A percentile compares a stretch with the other conserved stretches of the same genome.
Evolutionary conservation across 2,888 invertebrate genomes (phyloP).

Genomic region (Aphodius sticticus): DNA sequence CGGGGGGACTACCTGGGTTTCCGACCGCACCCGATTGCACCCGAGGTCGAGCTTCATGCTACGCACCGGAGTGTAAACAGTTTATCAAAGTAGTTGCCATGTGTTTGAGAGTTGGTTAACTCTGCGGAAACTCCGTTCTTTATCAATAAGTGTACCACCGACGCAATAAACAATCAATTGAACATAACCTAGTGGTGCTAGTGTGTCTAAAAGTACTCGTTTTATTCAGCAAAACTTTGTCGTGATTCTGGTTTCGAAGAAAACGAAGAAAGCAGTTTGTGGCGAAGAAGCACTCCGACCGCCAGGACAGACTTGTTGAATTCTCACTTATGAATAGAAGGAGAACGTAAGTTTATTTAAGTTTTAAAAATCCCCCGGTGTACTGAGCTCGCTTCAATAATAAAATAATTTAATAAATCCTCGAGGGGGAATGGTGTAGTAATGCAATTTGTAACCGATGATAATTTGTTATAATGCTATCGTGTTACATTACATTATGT

Average conservation of each 20-base stretch:
- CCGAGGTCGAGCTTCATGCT: not conserved
- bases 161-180: not conserved
- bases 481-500: constrained; percentile 8
- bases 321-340: not conserved
- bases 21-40: not conserved
- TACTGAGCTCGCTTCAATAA: not conserved
- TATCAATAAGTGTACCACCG: not conserved
- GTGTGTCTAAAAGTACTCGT: not conserved
- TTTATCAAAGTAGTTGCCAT: constrained; percentile 4
- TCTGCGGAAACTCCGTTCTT: not conserved
- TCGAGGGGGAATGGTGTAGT: not conserved
- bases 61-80: not conserved
- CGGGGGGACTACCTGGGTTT: not conserved
- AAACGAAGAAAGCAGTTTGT: not conserved
- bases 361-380: not conserved
- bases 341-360: not conserved
- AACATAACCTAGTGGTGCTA: not conserved
- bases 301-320: not conserved
- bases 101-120: not conserved
- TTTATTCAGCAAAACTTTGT: not conserved
- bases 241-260: not conserved
- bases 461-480: not conserved
- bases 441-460: not conserved
- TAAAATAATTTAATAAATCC: not conserved
- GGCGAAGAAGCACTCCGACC: not conserved